phyloP scores from a whole-genome alignment of 2,888 invertebrate species.

The Quadroppia sp. region DNA sequence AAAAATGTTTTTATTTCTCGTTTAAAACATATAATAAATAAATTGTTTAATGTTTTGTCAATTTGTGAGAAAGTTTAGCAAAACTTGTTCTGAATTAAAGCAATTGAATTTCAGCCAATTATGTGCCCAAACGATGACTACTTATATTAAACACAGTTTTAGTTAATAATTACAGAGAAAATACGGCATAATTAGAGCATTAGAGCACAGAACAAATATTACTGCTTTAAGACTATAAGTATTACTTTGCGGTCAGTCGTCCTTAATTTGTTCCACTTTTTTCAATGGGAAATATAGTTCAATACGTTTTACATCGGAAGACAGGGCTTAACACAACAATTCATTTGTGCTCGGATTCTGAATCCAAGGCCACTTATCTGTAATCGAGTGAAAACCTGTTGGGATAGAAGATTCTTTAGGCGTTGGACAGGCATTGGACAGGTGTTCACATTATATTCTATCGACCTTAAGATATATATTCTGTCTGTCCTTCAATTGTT shows the following conservation, averaged over 20 bases:
- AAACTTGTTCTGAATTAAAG: neutral
- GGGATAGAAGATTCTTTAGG: slow-evolving; percentile 23
- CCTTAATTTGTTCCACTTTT: slow-evolving; percentile 28
- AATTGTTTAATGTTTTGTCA: neutral
- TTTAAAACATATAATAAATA: neutral
- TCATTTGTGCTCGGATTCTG: neutral
- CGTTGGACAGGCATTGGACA: neutral
- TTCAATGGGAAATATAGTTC: neutral
- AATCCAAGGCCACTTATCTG: slow-evolving; percentile 12
- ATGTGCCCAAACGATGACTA: neutral
- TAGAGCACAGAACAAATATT: neutral
- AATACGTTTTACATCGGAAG: neutral
- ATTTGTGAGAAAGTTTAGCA: neutral
- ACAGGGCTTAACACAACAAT: slow-evolving; percentile 23
- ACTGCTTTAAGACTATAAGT: neutral
- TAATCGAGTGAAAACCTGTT: neutral
- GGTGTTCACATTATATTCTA: neutral
- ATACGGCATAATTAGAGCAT: slow-evolving; percentile 22
- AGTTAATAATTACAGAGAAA: neutral
- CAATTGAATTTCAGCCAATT: neutral
- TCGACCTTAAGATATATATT: too few relatives aligned
- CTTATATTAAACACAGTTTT: neutral
- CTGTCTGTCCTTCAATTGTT: too few relatives aligned
- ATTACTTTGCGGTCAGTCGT: slow-evolving; percentile 27
- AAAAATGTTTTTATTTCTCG: neutral